These are phyloP conservation scores for Sarcophaga carnaria DNA, from an alignment of 2,888 invertebrate species.

Conservation along the genomic window DNA sequence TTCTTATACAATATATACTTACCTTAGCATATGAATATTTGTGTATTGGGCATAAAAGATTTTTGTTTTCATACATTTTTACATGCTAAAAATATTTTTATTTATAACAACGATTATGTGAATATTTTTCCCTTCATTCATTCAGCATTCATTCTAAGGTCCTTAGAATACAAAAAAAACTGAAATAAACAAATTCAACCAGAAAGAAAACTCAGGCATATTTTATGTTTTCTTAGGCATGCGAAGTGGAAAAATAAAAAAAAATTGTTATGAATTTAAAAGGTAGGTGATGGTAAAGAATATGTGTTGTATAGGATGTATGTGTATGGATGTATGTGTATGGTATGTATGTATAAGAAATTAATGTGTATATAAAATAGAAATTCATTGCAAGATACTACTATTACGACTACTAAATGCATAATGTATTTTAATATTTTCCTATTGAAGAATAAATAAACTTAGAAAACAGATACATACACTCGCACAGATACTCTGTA, in stretches of 20 bases:
- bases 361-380: neutral
- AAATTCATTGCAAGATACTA: neutral
- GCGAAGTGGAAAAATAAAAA: neutral
- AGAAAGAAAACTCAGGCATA: neutral
- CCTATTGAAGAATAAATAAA: neutral
- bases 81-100: neutral
- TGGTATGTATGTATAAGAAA: neutral
- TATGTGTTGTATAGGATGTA: too few relatives aligned
- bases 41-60: neutral
- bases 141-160: neutral
- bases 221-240: neutral
- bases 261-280: neutral
- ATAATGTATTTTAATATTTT: slow-evolving; percentile 30
- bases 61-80: neutral
- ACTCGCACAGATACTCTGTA: neutral
- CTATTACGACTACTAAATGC: neutral
- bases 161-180: neutral
- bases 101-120: neutral
- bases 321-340: neutral
- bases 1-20: neutral
- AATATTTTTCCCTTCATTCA: neutral
- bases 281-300: neutral
- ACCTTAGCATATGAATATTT: neutral
- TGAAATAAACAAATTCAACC: too few relatives aligned
- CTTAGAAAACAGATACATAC: neutral